Base-by-base conservation (phyloP, 2,888 invertebrate genomes). In the Thyatira batis region DNA sequence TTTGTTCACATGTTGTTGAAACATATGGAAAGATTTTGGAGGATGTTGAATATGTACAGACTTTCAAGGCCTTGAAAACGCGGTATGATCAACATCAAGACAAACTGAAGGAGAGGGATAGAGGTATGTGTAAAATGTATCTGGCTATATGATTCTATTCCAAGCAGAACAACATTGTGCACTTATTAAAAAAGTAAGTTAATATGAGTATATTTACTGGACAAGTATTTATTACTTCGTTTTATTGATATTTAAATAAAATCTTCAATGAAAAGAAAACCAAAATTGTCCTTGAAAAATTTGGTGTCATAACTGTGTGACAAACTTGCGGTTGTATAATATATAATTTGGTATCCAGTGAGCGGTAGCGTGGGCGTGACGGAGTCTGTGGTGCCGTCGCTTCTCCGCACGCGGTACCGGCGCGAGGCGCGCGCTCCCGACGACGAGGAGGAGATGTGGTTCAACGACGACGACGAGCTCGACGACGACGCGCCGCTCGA, bases 361-460 rank as follows among this genome's bases (percentile, higher is more conserved):
- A 89, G 88, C 61, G 87, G 89, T 30, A 88, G 89, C 58, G 92
- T 89, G 6, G 89, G 87, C 20, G 91, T 87, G 10, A 81, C 87
- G 23, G 89, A 89, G 69, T 91, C 84, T 59, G 96, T 96, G 68
- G 95, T 96, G 50, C 96, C 96, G 53, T 96, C 97, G 55, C 95
- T 98, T 75, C 92, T 98, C 67, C 94, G 97, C 65, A 82, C 89
- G 78, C 94, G 98, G 66, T 98, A 96, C 89, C 93, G 98, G 61
- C 94, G 98, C 61, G 98, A 99, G 90, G 97, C 97, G 70, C 94
- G 98, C 53, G 96, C 98, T 83, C 94, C 98, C 75, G 99, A 99
- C 65, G 98, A 99, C 79, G 99, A 99, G 73, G 99, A 99, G 80
- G 99, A 99, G 90, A 97, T 98, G 95, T 99, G 98, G 98, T 99